Conservation (phyloP, 1,140 invertebrate genomes). For the Drosophila triauraria region DNA sequence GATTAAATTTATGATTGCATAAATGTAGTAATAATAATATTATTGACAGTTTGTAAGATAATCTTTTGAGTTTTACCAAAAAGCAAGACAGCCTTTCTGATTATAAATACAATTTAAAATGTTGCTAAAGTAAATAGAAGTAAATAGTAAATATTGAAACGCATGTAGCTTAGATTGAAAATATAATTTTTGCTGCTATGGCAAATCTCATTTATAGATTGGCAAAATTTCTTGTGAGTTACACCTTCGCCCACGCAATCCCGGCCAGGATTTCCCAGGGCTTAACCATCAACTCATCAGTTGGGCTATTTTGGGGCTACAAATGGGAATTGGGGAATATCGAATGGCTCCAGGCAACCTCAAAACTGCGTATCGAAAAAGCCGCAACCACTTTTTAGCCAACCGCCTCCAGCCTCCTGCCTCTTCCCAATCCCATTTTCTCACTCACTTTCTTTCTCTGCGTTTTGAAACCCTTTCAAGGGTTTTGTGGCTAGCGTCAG, state of each 20-base stretch:
- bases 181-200: too few species aligned
- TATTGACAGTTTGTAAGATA: too few species aligned
- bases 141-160: too few species aligned
- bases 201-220: too few species aligned
- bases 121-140: too few species aligned
- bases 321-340: not conserved
- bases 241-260: not conserved
- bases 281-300: constrained; percentile 11
- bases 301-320: not conserved
- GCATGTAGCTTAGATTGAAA: too few species aligned
- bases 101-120: not conserved
- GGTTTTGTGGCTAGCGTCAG: constrained; percentile 35
- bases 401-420: too few species aligned
- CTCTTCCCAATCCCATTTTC: not conserved
- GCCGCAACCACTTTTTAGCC: not conserved
- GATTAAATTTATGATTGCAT: too few species aligned
- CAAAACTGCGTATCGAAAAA: constrained; percentile 5
- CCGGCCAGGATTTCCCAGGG: not conserved
- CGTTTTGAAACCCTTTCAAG: constrained; percentile 23
- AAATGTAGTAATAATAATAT: too few species aligned
- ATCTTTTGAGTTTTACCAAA: not conserved
- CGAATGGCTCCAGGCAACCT: constrained; percentile 14
- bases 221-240: too few species aligned
- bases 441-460: not conserved
- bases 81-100: not conserved